Conservation (phyloP, 92 coral and sea anemone species). For the Phenganax subtilis region DNA sequence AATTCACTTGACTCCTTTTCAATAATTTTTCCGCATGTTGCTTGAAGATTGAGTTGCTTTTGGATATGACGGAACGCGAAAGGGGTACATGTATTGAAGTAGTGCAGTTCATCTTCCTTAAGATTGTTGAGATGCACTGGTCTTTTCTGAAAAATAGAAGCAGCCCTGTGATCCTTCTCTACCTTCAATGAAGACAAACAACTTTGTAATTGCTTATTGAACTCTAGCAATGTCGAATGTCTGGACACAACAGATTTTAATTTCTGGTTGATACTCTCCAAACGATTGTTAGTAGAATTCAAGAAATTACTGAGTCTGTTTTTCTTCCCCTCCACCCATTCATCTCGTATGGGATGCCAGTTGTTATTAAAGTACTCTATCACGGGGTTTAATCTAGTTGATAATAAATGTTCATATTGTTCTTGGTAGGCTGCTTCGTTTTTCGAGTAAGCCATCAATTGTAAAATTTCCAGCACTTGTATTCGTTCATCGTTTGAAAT, state of each 20-base stretch:
- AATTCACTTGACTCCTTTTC: no score
- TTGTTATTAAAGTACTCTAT: constrained; percentile 41
- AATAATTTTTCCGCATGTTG: no score
- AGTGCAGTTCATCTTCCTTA: constrained; percentile 28
- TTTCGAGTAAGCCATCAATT: constrained; percentile 40
- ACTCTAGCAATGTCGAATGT: constrained; percentile 44
- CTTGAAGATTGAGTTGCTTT: background rate
- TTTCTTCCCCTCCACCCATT: constrained; percentile 34
- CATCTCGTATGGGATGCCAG: constrained; percentile 45
- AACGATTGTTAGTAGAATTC: constrained; percentile 51
- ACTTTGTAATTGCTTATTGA: constrained; percentile 38
- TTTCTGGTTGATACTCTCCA: constrained; percentile 49
- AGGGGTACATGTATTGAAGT: constrained; percentile 39
- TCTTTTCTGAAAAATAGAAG: constrained; percentile 41
- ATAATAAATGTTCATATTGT: constrained; percentile 21
- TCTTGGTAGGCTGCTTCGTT: constrained; percentile 20
- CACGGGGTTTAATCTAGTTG: constrained; percentile 32
- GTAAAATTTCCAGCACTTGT: constrained; percentile 43
- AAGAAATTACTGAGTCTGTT: constrained; percentile 24
- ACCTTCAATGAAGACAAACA: constrained; percentile 41
- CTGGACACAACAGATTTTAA: constrained; percentile 45
- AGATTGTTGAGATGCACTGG: constrained; percentile 30
- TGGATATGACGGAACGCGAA: constrained; percentile 39
- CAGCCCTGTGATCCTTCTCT: constrained; percentile 46
- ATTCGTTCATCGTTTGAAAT: constrained; percentile 39